Evolutionary conservation across 1,140 invertebrate genomes (phyloP), one percentile per base, ranked within the genome.

Genomic region (Hetaerina americana): DNA sequence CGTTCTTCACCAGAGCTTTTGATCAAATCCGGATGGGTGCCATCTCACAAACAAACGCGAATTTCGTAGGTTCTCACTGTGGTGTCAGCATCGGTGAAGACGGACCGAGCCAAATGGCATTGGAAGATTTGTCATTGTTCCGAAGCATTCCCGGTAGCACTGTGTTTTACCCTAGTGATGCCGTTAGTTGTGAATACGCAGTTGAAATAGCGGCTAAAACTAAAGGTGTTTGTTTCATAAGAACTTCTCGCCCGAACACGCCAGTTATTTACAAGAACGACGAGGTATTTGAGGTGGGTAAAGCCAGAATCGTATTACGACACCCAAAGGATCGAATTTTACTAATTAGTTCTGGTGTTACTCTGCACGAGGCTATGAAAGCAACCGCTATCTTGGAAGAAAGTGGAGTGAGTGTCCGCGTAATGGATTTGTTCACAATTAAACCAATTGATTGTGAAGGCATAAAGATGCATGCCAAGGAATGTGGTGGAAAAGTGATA

Each of bases 11-110:
- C 0, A 87, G 97, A 78, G 94, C 95, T 68, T 98, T 94, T 82
- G 97, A 99, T 86, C 94, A 96, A 88, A 94, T 99, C 76, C 89
- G 98, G 73, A 99, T 99, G 97, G 97, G 93, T 66, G 97, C 97
- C 22, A 97, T 99, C 77, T 99, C 96, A 29, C 95, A 98, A 84
- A 94, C 93, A 0, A 98, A 99, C 81, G 90, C 96, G 0, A 99
- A 99, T 81, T 96, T 98, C 80, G 93, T 88, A 69, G 91, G 90
- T n/a, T 98, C 97, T 10, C 97, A 99, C 83, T 95, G 92, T 81
- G 97, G 97, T 71, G 89, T 98, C 27, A 97, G 94, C 76, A 94
- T 94, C 79, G 95, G 95, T 69, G 96, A 98, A 82, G 97, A 99
- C 84, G 97, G 97, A 5, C 97, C 97, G n/a, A 97, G 94, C 69